Evolutionary conservation across 1,140 invertebrate species (phyloP).

Genomic region (Cylas formicarius): DNA sequence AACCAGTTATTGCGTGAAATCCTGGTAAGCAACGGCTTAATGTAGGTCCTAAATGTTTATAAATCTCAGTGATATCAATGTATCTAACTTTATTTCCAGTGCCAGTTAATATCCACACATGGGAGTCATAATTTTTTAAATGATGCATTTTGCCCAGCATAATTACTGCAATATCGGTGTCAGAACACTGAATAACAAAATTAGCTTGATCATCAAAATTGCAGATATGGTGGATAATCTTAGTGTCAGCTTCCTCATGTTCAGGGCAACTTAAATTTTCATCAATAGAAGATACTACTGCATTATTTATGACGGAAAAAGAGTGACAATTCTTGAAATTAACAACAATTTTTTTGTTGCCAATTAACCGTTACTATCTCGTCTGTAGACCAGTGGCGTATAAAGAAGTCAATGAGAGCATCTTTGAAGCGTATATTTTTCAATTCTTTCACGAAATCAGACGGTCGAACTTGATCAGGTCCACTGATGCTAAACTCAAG

Average conservation of each 20-base stretch:
- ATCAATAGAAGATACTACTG: slow-evolving; percentile 14
- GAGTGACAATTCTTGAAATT: slow-evolving; percentile 14
- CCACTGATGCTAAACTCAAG: too few relatives aligned
- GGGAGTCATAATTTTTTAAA: slow-evolving; percentile 18
- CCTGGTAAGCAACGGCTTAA: slow-evolving; percentile 32
- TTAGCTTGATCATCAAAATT: slow-evolving; percentile 21
- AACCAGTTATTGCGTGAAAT: slow-evolving; percentile 41
- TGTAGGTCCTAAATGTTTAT: slow-evolving; percentile 27
- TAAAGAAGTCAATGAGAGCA: slow-evolving; percentile 18
- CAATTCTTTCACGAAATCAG: slow-evolving; percentile 14
- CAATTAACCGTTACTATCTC: slow-evolving; percentile 23
- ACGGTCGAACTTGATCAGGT: slow-evolving; percentile 11
- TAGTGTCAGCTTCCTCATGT: slow-evolving; percentile 37
- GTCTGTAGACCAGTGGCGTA: slow-evolving; percentile 17
- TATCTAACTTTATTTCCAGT: slow-evolving; percentile 28
- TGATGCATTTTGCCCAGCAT: slow-evolving; percentile 33
- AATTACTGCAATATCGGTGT: slow-evolving; percentile 36
- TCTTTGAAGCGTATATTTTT: slow-evolving; percentile 10
- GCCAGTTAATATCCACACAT: slow-evolving; percentile 18
- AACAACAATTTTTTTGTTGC: slow-evolving; percentile 15
- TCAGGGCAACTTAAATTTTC: slow-evolving; percentile 26
- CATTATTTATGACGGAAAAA: slow-evolving; percentile 4
- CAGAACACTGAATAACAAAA: slow-evolving; percentile 27
- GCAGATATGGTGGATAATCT: slow-evolving; percentile 30
- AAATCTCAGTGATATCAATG: slow-evolving; percentile 29